Percentiles rank a stretch among this genome's conserved stretches.
Conservation (phyloP, 2,797 vertebrate genomes). For the Onychomys leucogaster region DNA sequence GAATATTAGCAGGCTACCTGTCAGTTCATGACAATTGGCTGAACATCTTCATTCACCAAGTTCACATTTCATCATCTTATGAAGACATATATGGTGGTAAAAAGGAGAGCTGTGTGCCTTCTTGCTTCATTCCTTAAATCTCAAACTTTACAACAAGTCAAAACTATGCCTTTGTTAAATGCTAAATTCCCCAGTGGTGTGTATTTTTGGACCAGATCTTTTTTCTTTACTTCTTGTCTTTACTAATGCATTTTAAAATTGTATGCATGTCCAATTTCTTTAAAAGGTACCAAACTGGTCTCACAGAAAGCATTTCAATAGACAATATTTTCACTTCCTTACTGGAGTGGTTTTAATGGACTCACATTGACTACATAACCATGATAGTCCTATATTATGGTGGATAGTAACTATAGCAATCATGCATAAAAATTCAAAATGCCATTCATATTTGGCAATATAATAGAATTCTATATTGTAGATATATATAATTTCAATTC, state of each 20-base stretch:
- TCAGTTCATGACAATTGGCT: conserved; percentile 68
- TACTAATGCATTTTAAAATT: conserved; percentile 54
- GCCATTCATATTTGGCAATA: conserved; percentile 54
- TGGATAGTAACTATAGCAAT: background rate
- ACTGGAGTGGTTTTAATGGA: conserved; percentile 46
- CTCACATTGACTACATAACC: conserved; percentile 45
- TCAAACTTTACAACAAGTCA: conserved; percentile 29
- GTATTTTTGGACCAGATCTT: conserved; percentile 57
- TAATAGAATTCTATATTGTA: conserved; percentile 37
- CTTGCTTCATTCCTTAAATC: conserved; percentile 70
- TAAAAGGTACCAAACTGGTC: conserved; percentile 16
- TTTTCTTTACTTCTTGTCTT: conserved; percentile 40
- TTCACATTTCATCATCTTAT: conserved; percentile 79
- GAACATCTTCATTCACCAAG: conserved; percentile 72
- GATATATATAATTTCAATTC: conserved; percentile 13
- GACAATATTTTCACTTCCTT: conserved; percentile 42
- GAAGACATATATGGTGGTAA: conserved; percentile 22
- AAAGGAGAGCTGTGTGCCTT: background rate
- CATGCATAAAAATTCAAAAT: conserved; percentile 22
- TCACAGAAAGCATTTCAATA: conserved; percentile 41
- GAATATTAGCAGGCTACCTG: conserved; percentile 74
- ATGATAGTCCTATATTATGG: background rate
- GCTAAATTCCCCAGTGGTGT: conserved; percentile 36
- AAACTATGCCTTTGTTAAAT: conserved; percentile 66
- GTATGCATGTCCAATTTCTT: conserved; percentile 8